These are phyloP conservation scores for Aromia moschata DNA, from an alignment of 2,888 invertebrate genomes.

Conservation along the genomic window DNA sequence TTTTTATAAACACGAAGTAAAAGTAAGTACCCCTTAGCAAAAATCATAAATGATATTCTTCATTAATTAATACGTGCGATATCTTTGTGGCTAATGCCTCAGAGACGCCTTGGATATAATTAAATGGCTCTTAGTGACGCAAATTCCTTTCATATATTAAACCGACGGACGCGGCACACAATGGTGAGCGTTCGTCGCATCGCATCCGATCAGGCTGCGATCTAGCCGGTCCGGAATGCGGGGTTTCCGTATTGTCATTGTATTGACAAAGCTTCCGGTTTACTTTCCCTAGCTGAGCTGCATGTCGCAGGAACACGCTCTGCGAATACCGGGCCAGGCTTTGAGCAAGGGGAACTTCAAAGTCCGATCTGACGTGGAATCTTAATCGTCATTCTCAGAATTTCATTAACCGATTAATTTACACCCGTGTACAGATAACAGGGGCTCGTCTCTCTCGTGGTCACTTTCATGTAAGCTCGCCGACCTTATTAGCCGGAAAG, in stretches of 20 bases:
- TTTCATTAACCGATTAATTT: slow-evolving; percentile 46
- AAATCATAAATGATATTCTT: too few relatives aligned
- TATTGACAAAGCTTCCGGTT: slow-evolving; percentile 43
- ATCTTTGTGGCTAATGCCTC: too few relatives aligned
- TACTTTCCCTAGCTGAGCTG: slow-evolving; percentile 29
- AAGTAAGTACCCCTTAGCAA: too few relatives aligned
- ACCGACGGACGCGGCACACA: slow-evolving; percentile 4
- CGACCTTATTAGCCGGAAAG: slow-evolving; percentile 2
- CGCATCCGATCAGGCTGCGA: slow-evolving; percentile 39
- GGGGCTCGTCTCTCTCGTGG: slow-evolving; percentile 11
- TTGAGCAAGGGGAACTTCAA: slow-evolving; percentile 52
- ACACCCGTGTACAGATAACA: slow-evolving; percentile 19
- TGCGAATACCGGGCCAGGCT: slow-evolving; percentile 48
- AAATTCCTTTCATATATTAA: slow-evolving; percentile 21
- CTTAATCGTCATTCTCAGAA: slow-evolving; percentile 53
- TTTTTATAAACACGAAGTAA: too few relatives aligned
- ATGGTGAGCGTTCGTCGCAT: slow-evolving; percentile 31
- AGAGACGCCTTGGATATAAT: too few relatives aligned
- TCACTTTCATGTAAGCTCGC: slow-evolving; percentile 17
- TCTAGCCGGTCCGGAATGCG: slow-evolving; percentile 37
- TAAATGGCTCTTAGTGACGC: slow-evolving; percentile 9
- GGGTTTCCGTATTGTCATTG: slow-evolving; percentile 43
- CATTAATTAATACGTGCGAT: too few relatives aligned
- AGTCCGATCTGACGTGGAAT: slow-evolving; percentile 52
- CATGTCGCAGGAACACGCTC: slow-evolving; percentile 39